Evolutionary conservation across 1,140 invertebrate species (phyloP).

Genomic region (Drosophila lacteicornis): DNA sequence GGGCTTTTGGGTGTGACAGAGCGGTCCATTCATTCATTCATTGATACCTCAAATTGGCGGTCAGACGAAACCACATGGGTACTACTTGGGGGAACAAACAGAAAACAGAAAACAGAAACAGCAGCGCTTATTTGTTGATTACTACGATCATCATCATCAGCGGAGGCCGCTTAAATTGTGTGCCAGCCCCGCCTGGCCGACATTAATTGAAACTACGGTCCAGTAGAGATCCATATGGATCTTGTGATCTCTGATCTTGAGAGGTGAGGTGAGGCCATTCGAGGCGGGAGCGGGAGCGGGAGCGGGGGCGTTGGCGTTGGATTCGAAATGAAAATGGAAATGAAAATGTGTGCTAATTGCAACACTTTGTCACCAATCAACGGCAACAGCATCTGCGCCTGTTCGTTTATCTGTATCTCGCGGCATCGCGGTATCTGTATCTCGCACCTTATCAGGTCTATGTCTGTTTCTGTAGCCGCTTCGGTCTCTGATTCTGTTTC

Average conservation of each 20-base stretch:
- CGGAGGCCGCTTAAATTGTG: conserved; percentile 46
- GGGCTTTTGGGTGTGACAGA: conserved; percentile 34
- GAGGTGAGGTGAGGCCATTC: conserved; percentile 17
- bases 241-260: conserved; percentile 51
- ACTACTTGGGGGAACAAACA: not conserved
- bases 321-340: conserved; percentile 18
- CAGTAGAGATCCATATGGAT: conserved; percentile 35
- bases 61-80: conserved; percentile 30
- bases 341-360: conserved; percentile 67
- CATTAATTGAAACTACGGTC: conserved; percentile 49
- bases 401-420: conserved; percentile 24
- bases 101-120: not conserved
- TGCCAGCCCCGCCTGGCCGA: conserved; percentile 1
- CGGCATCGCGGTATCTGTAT: conserved; percentile 14
- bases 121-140: conserved; percentile 47
- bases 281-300: not conserved
- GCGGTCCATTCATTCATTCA: conserved; percentile 34
- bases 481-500: not conserved
- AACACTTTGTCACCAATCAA: conserved; percentile 64
- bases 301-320: too few relatives aligned
- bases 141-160: conserved; percentile 44
- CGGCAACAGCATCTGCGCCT: conserved; percentile 46
- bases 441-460: conserved; percentile 29
- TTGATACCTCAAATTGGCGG: conserved; percentile 67
- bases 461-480: not conserved